Percentiles rank a stretch among this genome's conserved stretches.
These are phyloP conservation scores for Grus americana DNA, from an alignment of 2,113 vertebrate species.

Conservation along the genomic window DNA sequence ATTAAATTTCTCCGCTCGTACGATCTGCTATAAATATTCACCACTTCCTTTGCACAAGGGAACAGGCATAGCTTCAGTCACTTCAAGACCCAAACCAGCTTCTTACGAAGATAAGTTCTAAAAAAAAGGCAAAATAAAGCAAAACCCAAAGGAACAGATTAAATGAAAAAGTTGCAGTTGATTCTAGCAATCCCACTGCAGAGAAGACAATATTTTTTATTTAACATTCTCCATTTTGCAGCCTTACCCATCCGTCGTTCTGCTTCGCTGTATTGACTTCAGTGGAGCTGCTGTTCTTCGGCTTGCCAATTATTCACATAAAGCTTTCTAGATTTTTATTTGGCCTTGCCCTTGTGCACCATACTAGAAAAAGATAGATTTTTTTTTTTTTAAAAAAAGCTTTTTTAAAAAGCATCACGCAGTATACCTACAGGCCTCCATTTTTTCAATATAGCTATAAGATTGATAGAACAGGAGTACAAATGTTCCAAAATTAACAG, in stretches of 20 bases:
- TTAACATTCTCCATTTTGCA: background rate
- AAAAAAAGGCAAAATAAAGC: background rate
- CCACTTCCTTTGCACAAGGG: background rate
- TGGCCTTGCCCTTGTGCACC: background rate
- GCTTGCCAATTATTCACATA: background rate
- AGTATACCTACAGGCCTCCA: background rate
- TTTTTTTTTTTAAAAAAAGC: background rate
- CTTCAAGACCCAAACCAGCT: background rate
- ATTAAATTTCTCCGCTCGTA: background rate
- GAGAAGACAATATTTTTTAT: background rate
- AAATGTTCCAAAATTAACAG: background rate
- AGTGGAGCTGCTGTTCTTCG: background rate
- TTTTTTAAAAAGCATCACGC: background rate
- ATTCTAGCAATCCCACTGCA: background rate
- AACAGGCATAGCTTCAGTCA: background rate
- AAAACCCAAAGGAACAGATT: background rate
- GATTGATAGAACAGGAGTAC: background rate
- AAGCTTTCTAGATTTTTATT: background rate
- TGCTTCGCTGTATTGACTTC: background rate
- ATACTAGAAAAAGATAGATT: background rate
- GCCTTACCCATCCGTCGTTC: background rate
- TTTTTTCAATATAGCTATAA: background rate
- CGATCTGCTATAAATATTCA: conserved; percentile 12
- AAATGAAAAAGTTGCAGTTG: background rate
- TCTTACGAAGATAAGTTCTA: background rate